A percentile compares a stretch with the other conserved stretches of the same genome.
Evolutionary conservation across 92 coral and sea anemone genomes (phyloP).

Genomic region (Zoanthus sansibaricus): DNA sequence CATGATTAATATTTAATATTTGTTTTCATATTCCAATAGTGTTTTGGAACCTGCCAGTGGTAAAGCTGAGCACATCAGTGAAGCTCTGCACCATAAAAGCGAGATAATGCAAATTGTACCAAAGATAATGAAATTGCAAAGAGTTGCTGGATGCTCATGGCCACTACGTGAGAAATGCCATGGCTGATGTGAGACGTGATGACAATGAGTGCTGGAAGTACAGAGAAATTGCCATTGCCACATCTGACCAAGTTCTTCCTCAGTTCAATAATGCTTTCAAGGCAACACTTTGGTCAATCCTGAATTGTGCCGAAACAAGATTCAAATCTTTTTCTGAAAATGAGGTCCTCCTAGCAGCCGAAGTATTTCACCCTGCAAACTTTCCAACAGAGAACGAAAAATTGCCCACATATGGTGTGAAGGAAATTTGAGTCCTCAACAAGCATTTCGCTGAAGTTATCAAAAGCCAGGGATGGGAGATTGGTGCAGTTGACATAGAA

Average conservation of each 20-base stretch:
- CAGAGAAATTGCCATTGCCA: not conserved
- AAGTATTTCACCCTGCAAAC: constrained; percentile 30
- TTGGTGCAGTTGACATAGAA: constrained; percentile 28
- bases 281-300: constrained; percentile 4
- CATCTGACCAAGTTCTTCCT: constrained; percentile 25
- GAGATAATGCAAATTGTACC: not conserved
- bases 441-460: constrained; percentile 28
- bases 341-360: constrained; percentile 25
- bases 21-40: constrained; percentile 39
- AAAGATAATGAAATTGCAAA: constrained; percentile 12
- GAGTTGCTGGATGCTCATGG: constrained; percentile 27
- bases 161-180: constrained; percentile 29
- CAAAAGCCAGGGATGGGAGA: constrained; percentile 34
- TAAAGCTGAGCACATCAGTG: constrained; percentile 27
- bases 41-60: constrained; percentile 37
- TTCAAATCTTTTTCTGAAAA: constrained; percentile 21
- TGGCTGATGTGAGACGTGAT: constrained; percentile 12
- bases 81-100: constrained; percentile 31
- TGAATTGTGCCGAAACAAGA: constrained; percentile 8
- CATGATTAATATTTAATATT: constrained; percentile 26
- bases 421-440: constrained; percentile 34
- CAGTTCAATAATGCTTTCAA: constrained; percentile 26
- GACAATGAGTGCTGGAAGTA: constrained; percentile 23
- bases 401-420: constrained; percentile 28
- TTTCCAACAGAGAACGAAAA: constrained; percentile 20